Base-by-base conservation (phyloP, 2,113 vertebrate genomes). In the Paratilapia polleni region DNA sequence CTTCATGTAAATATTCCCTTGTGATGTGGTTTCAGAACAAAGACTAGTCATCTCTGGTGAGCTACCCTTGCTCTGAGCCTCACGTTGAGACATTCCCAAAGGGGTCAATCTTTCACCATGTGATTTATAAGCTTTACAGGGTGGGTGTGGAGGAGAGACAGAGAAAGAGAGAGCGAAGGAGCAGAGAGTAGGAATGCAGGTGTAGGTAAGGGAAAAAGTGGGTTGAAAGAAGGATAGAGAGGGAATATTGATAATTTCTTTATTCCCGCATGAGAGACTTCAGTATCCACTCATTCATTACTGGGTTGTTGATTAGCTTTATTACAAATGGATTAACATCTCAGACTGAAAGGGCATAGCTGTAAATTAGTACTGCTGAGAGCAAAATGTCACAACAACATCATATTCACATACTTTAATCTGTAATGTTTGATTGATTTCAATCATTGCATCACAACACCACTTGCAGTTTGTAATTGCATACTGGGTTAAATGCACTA, bases 1-100 rank as follows among this genome's bases (percentile, higher is more conserved):
- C 93, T 94, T 89, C 88, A 91, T 94, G 91, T 92, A 91, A 89
- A 94, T 91, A 91, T 90, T 77, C 90, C 82, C 84, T 73, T 14
- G 82, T 77, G 89, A 89, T 15, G 75, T 57, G 78, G 62, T 57
- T 78, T 81, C 82, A 84, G 89, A 82, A 88, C 81, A 87, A 93
- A 92, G 89, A 91, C 61, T 38, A 88, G 81, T 75, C 81, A 34
- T 77, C 85, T 90, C 83, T 78, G 59, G 26, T 91, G 92, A 91
- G 81, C 81, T 88, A 82, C 87, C 89, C 84, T 85, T 90, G 93
- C 87, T 84, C 90, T 5, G 8, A 92, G 68, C 47, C 47, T 52
- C 68, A 34, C 87, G 87, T 87, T 89, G 88, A 87, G 85, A 86
- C 78, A 74, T 90, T 91, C 94, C 93, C 80, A 83, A 47, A 24